Base-by-base conservation (phyloP, 23 tunicate genomes). In the Ascidia mentula region DNA sequence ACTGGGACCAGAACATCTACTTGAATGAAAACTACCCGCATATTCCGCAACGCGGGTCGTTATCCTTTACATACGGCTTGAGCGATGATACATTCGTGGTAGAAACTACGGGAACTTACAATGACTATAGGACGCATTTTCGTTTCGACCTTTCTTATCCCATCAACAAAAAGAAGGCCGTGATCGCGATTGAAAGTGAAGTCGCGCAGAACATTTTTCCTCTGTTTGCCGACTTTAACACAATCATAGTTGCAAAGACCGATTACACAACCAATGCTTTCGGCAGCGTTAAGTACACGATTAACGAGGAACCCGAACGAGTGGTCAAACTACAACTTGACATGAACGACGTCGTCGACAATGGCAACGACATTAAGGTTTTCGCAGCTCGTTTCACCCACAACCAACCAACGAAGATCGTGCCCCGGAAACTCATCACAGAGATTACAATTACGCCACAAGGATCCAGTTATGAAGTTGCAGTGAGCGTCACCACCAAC, bases 1-100 rank as follows among this genome's bases (percentile, higher is more conserved):
- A 74, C 46, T 74, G 78, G 78, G 26, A 74, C 78, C 78, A 74
- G 22, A 74, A 37, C n/a, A 26, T 74, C 34, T 32, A 32, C 24
- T 12, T 36, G 46, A 7, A 36, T 37, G 78, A 74, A 36, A 46
- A 74, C 13, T 34, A 6, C 45, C 78, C 78, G 28, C 20, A 32
- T 31, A 38, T 74, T 32, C 78, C 78, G 38, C 38, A 24, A 37
- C 4, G 31, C 20, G 78, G 78, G 18, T 37, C 40, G 15, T 17
- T 36, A 3, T 17, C 12, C 15, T 37, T 36, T 46, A 7, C 20
- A 5, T 37, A 34, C 45, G 12, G 46, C 20, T 26, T 12, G 5
- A 36, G 18, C 28, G 45, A 37, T 8, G 17, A 46, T 20, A 28
- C 65, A 26, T 53, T 53, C 13, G 65, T 3, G 7, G 65, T 9